A percentile compares a stretch with the other conserved stretches of the same genome.
Evolutionary conservation across 1,140 invertebrate genomes (phyloP).

Genomic region (Paralvinella palmiformis): DNA sequence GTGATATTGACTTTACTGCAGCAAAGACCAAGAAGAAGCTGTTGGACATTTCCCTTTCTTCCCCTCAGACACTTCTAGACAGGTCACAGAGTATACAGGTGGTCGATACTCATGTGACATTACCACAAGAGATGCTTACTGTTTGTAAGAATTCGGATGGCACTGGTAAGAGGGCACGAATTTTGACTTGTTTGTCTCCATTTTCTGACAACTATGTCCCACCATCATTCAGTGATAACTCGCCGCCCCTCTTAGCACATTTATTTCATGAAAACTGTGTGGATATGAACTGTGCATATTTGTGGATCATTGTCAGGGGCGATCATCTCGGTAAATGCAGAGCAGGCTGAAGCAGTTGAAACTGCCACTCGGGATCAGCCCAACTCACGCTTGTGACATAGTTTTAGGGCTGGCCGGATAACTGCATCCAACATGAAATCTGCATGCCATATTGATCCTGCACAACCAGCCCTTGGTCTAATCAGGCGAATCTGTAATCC

Average conservation of each 20-base stretch:
- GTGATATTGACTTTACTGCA: not conserved
- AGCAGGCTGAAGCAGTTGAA: conserved; percentile 17
- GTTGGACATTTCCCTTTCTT: not conserved
- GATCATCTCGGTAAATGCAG: conserved; percentile 1
- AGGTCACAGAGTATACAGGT: not conserved
- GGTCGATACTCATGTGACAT: not conserved
- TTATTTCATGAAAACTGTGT: not conserved
- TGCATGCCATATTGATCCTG: conserved; percentile 2
- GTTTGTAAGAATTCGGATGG: not conserved
- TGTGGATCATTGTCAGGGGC: not conserved
- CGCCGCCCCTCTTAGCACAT: not conserved
- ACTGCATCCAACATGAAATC: conserved; percentile 9
- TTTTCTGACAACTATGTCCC: not conserved
- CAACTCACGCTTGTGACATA: conserved; percentile 8
- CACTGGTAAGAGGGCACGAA: not conserved
- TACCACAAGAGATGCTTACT: not conserved
- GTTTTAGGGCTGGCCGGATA: conserved; percentile 5
- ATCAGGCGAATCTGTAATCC: conserved; percentile 11
- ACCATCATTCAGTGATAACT: not conserved
- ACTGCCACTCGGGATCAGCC: conserved; percentile 21
- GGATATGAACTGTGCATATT: not conserved
- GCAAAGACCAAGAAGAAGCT: conserved; percentile 5
- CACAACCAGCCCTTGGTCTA: conserved; percentile 2
- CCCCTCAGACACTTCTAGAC: not conserved
- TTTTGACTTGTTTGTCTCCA: not conserved